Conservation (phyloP, 2,888 invertebrate species). For the Miltochrista miniata region DNA sequence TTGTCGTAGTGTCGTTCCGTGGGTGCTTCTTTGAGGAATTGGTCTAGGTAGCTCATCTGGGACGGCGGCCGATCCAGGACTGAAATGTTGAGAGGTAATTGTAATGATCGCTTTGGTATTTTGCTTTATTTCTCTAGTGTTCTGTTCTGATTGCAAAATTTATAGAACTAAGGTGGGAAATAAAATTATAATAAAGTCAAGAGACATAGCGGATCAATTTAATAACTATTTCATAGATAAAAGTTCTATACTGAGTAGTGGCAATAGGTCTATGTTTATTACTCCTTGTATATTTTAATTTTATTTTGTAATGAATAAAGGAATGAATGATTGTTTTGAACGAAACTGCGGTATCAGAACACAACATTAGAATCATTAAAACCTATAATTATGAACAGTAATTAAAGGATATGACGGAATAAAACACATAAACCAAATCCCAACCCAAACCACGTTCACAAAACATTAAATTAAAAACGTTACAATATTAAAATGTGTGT, state of each 20-base stretch:
- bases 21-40: slow-evolving; percentile 91
- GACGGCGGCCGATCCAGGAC: slow-evolving; percentile 95
- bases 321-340: not conserved
- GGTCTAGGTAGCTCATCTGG: slow-evolving; percentile 95
- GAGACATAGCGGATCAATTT: no score
- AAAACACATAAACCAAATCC: slow-evolving; percentile 69
- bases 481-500: slow-evolving; percentile 36
- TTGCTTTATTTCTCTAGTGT: slow-evolving; percentile 4
- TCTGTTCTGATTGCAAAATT: slow-evolving; percentile 17
- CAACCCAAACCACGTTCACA: slow-evolving; percentile 74
- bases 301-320: not conserved
- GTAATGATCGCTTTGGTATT: not conserved
- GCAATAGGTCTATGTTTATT: no score
- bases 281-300: no score
- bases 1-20: slow-evolving; percentile 77
- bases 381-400: not conserved
- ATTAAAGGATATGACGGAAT: slow-evolving; percentile 26
- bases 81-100: slow-evolving; percentile 60
- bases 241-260: no score
- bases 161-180: not conserved
- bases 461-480: slow-evolving; percentile 51
- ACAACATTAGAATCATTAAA: slow-evolving; percentile 2
- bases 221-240: no score
- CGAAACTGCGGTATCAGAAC: not conserved
- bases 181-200: no score